Percentiles rank a stretch among this genome's conserved stretches.
Conservation (phyloP, 2,797 vertebrate species). For the Lutjanus campechanus region DNA sequence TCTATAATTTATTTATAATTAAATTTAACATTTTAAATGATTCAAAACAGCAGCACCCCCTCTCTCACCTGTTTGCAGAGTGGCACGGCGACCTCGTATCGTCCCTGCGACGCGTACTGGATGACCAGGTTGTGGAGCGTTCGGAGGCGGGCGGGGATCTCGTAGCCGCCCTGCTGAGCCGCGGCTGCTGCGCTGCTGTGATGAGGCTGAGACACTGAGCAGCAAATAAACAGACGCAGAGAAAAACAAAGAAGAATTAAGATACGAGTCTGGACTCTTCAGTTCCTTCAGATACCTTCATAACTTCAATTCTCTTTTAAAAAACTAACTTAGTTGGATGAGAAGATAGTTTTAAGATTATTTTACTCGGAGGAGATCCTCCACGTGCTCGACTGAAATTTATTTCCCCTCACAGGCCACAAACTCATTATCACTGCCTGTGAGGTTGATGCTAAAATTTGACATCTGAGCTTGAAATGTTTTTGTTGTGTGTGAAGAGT, state of each 20-base stretch:
- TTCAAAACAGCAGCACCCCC: neutral
- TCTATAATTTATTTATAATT: too few species aligned
- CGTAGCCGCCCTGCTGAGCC: constrained; percentile 91
- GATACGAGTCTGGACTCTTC: neutral
- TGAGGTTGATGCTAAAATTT: constrained; percentile 31
- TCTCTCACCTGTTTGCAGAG: constrained; percentile 88
- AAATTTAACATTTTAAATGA: too few species aligned
- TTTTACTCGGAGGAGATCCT: neutral
- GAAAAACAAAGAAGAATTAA: too few species aligned
- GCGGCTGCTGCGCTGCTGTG: constrained; percentile 82
- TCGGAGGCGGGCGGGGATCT: constrained; percentile 91
- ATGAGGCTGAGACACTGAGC: constrained; percentile 80
- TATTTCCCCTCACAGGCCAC: neutral
- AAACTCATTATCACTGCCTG: constrained; percentile 1
- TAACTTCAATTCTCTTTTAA: neutral
- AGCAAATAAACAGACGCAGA: neutral
- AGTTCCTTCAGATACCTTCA: neutral
- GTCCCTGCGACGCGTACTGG: constrained; percentile 92
- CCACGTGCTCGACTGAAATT: too few species aligned
- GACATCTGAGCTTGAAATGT: constrained; percentile 34
- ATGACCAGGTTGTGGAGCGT: constrained; percentile 94
- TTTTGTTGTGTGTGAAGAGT: constrained; percentile 18
- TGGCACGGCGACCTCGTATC: constrained; percentile 92
- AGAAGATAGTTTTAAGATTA: neutral
- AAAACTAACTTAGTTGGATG: neutral